These are phyloP conservation scores for Marmota flaviventris DNA, from an alignment of 2,113 vertebrate species.

Conservation along the genomic window DNA sequence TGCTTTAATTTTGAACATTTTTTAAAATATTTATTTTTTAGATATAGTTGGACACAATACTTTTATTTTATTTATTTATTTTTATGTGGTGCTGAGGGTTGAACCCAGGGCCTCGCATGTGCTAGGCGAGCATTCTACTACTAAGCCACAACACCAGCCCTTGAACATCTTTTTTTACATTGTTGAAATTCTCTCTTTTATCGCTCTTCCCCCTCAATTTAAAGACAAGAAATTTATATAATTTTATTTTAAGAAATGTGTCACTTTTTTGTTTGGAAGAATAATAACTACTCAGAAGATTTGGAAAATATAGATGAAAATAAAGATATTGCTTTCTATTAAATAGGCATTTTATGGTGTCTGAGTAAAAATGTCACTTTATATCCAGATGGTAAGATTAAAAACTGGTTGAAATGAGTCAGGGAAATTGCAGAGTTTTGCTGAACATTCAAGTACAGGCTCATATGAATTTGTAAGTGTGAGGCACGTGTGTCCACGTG, in stretches of 20 bases:
- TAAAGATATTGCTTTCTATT: background rate
- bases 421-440: conserved; percentile 24
- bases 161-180: background rate
- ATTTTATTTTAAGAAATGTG: background rate
- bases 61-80: too few relatives aligned
- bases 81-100: too few relatives aligned
- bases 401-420: conserved; percentile 23
- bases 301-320: conserved; percentile 5
- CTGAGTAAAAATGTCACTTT: conserved; percentile 27
- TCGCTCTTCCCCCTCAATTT: background rate
- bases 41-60: too few relatives aligned
- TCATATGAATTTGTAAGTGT: background rate
- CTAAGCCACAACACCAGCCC: too few relatives aligned
- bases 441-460: background rate
- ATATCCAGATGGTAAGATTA: background rate
- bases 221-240: background rate
- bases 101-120: too few relatives aligned
- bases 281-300: background rate
- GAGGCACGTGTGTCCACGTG: background rate
- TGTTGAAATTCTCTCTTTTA: conserved; percentile 23
- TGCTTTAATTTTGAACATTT: background rate
- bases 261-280: background rate
- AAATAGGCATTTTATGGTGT: background rate
- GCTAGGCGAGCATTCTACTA: too few relatives aligned
- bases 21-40: background rate